Evolutionary conservation across 2,113 vertebrate species (phyloP), one percentile per base, ranked within the genome.

Genomic region (Gorsachius goisagi): DNA sequence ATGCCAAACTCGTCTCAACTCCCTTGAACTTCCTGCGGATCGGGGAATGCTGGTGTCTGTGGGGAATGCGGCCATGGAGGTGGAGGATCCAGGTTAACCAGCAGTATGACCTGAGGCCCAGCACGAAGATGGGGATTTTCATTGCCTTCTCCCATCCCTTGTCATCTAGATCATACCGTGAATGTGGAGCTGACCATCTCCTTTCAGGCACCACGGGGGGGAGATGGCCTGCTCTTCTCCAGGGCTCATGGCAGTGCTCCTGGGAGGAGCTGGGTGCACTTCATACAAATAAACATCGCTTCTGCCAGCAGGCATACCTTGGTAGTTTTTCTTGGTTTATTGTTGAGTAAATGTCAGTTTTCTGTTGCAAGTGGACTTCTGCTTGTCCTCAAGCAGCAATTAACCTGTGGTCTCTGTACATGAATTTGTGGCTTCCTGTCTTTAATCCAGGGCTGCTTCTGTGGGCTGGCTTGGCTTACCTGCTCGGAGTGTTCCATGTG

Each of bases 281-380:
- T 55, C 19, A 5, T 32, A 12, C 1, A 5, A 18, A 28, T 13
- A 28, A 64, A 37, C 7, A 7, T 63, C 0, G 1, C 56, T 72
- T 32, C 35, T 77, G 80, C 49, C 72, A 41, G 49, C 50, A n/a
- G 67, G 11, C 37, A 12, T 16, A 32, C 11, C 26, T 62, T 20
- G 18, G n/a, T 26, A 15, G 28, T 28, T 81, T 55, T 41, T 30
- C 37, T 32, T 62, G 47, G 7, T 41, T 55, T 39, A 22, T 15
- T 9, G 21, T 28, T 59, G 32, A 60, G 23, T 39, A 39, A 39
- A 73, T 30, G 52, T 55, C 2, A 4, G 35, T 32, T n/a, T 80
- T 35, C 26, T 44, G 22, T 26, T 27, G 30, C 12, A n/a, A 49
- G 59, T 56, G 39, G 17, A 55, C 39, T 47, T 58, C 12, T 39